A percentile compares a stretch with the other conserved stretches of the same genome.
phyloP scores from a whole-genome alignment of 35 echinoderm and acorn worm genomes.

The Nesometra sesokonis region DNA sequence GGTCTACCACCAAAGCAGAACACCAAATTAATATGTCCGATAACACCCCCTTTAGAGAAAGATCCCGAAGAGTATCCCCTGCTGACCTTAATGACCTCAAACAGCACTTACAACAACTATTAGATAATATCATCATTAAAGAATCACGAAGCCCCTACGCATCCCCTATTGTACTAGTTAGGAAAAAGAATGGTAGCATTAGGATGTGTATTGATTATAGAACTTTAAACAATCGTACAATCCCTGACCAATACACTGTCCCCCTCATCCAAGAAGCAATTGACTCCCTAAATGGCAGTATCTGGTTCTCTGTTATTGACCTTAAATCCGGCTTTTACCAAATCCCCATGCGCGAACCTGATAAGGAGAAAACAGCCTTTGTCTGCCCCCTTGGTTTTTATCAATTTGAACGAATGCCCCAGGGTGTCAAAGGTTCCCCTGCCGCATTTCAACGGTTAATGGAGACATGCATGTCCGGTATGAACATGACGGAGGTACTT shows the following conservation, averaged over 20 bases:
- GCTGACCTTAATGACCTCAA: too few relatives aligned
- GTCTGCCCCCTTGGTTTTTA: too few relatives aligned
- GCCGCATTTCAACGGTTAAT: slow-evolving; percentile 40
- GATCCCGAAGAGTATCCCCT: too few relatives aligned
- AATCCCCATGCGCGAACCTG: neutral
- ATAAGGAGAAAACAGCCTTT: slow-evolving; percentile 46
- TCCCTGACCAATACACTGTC: slow-evolving; percentile 36
- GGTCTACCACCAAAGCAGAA: too few relatives aligned
- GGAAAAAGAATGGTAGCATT: slow-evolving; percentile 29
- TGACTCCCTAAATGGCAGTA: slow-evolving; percentile 15
- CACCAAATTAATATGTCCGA: too few relatives aligned
- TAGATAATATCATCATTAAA: too few relatives aligned
- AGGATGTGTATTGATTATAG: slow-evolving; percentile 42
- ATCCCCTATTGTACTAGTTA: too few relatives aligned
- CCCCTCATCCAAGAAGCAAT: slow-evolving; percentile 33
- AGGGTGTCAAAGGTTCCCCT: slow-evolving; percentile 33
- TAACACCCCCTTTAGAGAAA: too few relatives aligned
- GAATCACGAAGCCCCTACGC: neutral
- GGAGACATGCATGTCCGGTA: slow-evolving; percentile 23
- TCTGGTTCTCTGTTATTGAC: slow-evolving; percentile 39
- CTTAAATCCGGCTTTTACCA: slow-evolving; percentile 19
- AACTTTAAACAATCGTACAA: slow-evolving; percentile 9
- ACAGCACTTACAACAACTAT: too few relatives aligned
- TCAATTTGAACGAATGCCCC: slow-evolving; percentile 32
- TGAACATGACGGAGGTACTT: slow-evolving; percentile 20